Percentiles rank a stretch among this genome's conserved stretches.
Evolutionary conservation across 30 jellyfish, hydroid and myxozoan genomes (phyloP).

Genomic region (Calvadosia cruxmelitensis): DNA sequence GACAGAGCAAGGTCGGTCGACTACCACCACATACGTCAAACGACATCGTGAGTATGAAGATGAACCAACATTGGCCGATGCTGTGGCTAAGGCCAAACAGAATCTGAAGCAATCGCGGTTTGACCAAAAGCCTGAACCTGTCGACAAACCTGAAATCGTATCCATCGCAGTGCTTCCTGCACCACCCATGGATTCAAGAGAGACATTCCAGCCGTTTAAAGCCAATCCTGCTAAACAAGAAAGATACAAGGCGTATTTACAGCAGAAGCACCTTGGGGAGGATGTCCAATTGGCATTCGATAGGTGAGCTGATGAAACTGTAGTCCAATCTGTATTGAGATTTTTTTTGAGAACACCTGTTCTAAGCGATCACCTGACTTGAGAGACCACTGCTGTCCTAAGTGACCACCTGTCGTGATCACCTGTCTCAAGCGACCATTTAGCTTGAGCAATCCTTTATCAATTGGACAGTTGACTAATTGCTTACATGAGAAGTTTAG

Average conservation of each 20-base stretch:
- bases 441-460: too few relatives aligned
- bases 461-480: too few relatives aligned
- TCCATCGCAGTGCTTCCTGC: background rate
- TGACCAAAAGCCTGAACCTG: background rate
- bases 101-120: background rate
- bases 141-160: background rate
- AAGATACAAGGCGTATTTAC: conserved; percentile 56
- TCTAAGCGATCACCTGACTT: too few relatives aligned
- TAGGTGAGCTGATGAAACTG: too few relatives aligned
- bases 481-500: too few relatives aligned
- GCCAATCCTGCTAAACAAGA: conserved; percentile 64
- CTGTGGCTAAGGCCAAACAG: background rate
- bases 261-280: conserved; percentile 28
- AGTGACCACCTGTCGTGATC: too few relatives aligned
- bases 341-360: too few relatives aligned
- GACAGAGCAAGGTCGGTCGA: background rate
- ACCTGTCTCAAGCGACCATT: too few relatives aligned
- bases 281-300: conserved; percentile 23
- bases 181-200: background rate
- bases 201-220: conserved; percentile 60
- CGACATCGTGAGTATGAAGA: background rate
- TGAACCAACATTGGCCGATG: background rate
- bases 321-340: too few relatives aligned
- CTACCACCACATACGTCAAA: background rate
- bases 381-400: too few relatives aligned